A percentile compares a stretch with the other conserved stretches of the same genome.
Evolutionary conservation across 2,797 vertebrate genomes (phyloP).

Genomic region (Aldrovandia affinis): DNA sequence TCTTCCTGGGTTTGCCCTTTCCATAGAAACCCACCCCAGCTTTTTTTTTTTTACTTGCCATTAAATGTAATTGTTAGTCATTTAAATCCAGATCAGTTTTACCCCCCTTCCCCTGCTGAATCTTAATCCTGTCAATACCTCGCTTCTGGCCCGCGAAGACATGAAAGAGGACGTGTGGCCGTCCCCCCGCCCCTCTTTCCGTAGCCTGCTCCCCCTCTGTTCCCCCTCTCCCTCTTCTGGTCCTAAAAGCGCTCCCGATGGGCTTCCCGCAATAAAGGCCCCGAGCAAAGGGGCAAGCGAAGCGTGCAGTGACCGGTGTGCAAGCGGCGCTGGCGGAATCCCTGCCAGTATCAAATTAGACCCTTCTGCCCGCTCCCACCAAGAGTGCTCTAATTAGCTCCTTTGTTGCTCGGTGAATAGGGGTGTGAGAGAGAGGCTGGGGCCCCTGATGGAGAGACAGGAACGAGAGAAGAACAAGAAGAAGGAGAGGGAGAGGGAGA

Average conservation of each 20-base stretch:
- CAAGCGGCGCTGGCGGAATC: constrained; percentile 29
- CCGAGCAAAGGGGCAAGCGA: constrained; percentile 3
- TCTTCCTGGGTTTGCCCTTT: not conserved
- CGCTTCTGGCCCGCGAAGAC: not conserved
- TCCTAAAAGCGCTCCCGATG: not conserved
- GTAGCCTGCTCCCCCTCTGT: not conserved
- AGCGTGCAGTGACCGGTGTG: constrained; percentile 36
- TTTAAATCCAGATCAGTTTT: not conserved
- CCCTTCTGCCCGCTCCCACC: constrained; percentile 52
- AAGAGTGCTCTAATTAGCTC: constrained; percentile 50
- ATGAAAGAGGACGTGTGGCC: not conserved
- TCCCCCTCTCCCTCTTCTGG: not conserved
- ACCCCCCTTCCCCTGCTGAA: not conserved
- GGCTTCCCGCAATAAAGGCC: not conserved
- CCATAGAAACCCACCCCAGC: not conserved
- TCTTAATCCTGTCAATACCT: not conserved
- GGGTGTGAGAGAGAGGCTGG: not conserved
- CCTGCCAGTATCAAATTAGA: constrained; percentile 21
- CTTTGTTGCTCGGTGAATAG: constrained; percentile 49
- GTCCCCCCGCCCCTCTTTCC: not conserved
- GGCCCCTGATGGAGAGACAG: not conserved
- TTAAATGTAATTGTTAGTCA: not conserved
- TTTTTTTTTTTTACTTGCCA: not conserved
- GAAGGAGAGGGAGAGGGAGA: not conserved
- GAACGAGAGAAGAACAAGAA: not conserved